Conservation (phyloP, 2,888 invertebrate species). For the Creontiades dilutus region DNA sequence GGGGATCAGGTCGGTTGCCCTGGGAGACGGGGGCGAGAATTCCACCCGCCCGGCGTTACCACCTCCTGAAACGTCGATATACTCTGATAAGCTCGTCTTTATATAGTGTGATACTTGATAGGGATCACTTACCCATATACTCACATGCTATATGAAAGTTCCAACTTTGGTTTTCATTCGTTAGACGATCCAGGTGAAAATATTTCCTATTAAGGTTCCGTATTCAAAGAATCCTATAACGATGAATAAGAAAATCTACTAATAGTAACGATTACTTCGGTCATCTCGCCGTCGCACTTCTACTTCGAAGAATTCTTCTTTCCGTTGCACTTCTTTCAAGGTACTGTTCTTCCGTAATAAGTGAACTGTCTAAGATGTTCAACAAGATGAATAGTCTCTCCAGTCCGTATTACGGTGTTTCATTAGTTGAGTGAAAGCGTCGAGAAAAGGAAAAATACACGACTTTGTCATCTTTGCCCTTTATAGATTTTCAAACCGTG, state of each 20-base stretch:
- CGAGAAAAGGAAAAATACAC: background rate
- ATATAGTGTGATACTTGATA: no score
- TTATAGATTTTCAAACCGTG: slow-evolving; percentile 8
- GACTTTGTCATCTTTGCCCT: background rate
- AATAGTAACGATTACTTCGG: background rate
- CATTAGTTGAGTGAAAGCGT: background rate
- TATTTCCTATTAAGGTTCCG: background rate
- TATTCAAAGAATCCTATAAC: background rate
- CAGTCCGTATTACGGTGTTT: background rate
- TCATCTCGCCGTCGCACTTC: background rate
- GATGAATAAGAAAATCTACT: slow-evolving; percentile 25
- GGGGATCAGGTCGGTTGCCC: no score
- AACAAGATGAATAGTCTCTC: slow-evolving; percentile 43
- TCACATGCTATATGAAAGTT: no score
- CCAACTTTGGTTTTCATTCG: background rate
- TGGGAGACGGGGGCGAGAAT: no score
- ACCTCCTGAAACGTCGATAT: no score
- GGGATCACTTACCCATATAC: no score
- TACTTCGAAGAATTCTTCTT: background rate
- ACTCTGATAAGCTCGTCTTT: no score
- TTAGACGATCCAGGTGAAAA: background rate
- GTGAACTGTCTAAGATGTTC: slow-evolving; percentile 52
- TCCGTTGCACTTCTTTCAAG: background rate
- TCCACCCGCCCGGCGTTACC: no score
- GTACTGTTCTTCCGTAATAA: background rate